Evolutionary conservation across 2,888 invertebrate genomes (phyloP), one percentile per base, ranked within the genome.

Genomic region (Acanthosepion pharaonis): DNA sequence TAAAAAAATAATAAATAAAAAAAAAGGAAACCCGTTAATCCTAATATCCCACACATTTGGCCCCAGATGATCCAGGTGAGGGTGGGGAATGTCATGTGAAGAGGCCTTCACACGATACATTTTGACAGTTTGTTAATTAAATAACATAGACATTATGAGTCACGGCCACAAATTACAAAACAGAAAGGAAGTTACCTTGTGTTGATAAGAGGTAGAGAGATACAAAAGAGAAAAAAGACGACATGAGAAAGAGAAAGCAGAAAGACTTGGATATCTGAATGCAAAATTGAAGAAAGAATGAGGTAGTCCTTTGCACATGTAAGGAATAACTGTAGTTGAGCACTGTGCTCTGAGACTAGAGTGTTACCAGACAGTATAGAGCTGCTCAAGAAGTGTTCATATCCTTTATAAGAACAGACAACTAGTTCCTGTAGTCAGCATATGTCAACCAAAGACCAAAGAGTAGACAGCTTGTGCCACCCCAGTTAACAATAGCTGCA

Each of bases 41-140:
- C 78, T n/a, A 78, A 78, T 78, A 78, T 78, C 78, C n/a, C 78
- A 18, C 78, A 78, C 78, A n/a, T 78, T 78, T 78, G 78, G 78
- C 78, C 78, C 78, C 78, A 78, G 78, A 78, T 78, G 78, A 78
- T 78, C 78, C 78, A 78, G 78, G 78, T 78, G 78, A 9, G n/a
- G 78, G 78, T n/a, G 33, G 15, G n/a, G 18, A n/a, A 78, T 23
- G 78, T 78, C 78, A 78, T n/a, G n/a, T 78, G 78, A 78, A 78
- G 78, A 78, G 78, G 78, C n/a, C 78, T 18, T 78, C n/a, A 78
- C 42, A 20, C 92, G n/a, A 93, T 93, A 93, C n/a, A 93, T 49
- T 93, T 93, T 93, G 92, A 93, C 92, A 93, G 49, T 93, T 93
- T 93, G 92, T 93, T 93, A 93, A 93, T 93, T 93, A 93, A 93